Evolutionary conservation across 2,888 invertebrate species (phyloP).

Genomic region (Idaea straminata): DNA sequence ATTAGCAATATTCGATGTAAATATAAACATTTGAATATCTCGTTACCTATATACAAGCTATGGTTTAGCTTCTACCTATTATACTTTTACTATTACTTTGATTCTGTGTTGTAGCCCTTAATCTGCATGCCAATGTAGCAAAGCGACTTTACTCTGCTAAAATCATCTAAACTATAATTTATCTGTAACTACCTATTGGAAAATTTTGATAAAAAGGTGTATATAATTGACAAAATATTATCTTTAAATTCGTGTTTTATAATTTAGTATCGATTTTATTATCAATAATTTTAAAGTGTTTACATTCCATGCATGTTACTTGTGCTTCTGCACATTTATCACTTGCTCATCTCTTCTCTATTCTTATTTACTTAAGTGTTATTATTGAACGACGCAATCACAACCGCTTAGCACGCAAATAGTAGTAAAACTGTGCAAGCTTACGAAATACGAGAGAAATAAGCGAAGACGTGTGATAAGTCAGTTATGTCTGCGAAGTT

Average conservation of each 20-base stretch:
- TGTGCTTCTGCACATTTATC: constrained; percentile 51
- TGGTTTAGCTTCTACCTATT: constrained; percentile 53
- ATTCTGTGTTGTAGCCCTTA: constrained; percentile 42
- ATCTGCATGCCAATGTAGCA: constrained; percentile 76
- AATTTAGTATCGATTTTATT: constrained; percentile 39
- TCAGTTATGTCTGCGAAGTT: constrained; percentile 30
- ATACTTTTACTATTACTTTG: constrained; percentile 39
- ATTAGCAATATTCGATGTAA: constrained; percentile 23
- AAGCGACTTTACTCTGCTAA: constrained; percentile 64
- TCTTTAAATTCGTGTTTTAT: constrained; percentile 37
- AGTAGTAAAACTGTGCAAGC: constrained; percentile 1
- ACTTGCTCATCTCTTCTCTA: constrained; percentile 29
- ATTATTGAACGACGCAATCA: constrained; percentile 34
- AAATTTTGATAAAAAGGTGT: constrained; percentile 54
- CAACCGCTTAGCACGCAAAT: constrained; percentile 14
- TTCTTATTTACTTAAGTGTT: constrained; percentile 37
- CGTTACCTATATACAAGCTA: constrained; percentile 39
- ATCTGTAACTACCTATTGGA: constrained; percentile 49
- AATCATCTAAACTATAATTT: constrained; percentile 64
- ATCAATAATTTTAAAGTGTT: constrained; percentile 48
- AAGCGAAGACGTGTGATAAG: neutral
- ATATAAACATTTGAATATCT: constrained; percentile 15
- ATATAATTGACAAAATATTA: constrained; percentile 44
- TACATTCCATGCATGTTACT: constrained; percentile 63
- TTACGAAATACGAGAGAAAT: constrained; percentile 2